These are phyloP conservation scores for Coboldia fuscipes DNA, from an alignment of 1,140 invertebrate species.

Conservation along the genomic window DNA sequence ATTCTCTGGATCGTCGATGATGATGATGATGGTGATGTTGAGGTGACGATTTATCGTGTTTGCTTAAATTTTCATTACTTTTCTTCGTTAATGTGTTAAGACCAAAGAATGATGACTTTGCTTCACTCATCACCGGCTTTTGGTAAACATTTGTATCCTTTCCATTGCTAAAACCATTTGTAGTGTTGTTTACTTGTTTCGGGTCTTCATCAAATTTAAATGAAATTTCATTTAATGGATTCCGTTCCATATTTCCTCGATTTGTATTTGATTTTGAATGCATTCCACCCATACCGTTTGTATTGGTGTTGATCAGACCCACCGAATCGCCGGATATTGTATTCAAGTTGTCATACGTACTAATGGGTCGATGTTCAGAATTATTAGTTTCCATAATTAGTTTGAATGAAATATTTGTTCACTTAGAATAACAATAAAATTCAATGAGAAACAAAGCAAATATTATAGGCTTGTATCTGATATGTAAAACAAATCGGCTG, in stretches of 20 bases:
- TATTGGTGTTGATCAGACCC: slow-evolving; percentile 1
- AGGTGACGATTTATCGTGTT: slow-evolving; percentile 6
- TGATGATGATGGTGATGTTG: slow-evolving; percentile 1
- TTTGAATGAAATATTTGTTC: slow-evolving; percentile 1
- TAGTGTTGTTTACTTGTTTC: slow-evolving; percentile 7
- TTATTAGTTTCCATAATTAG: neutral
- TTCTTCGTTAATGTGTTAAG: slow-evolving; percentile 11
- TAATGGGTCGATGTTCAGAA: slow-evolving; percentile 10
- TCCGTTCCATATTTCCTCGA: slow-evolving; percentile 4
- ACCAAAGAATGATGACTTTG: slow-evolving; percentile 20
- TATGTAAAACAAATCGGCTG: no score
- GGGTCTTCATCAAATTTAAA: slow-evolving; percentile 7
- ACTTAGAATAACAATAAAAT: slow-evolving; percentile 4
- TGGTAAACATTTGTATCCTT: slow-evolving; percentile 12
- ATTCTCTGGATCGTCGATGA: no score
- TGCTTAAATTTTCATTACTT: slow-evolving; percentile 5
- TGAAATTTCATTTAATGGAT: slow-evolving; percentile 6
- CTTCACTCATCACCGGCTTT: slow-evolving; percentile 7
- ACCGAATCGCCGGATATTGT: neutral
- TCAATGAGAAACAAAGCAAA: no score
- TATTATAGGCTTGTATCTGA: no score
- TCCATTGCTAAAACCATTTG: slow-evolving; percentile 12
- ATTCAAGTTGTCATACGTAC: slow-evolving; percentile 18
- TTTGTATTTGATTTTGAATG: neutral
- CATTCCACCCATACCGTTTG: neutral